Evolutionary conservation across 2,113 vertebrate species (phyloP), one percentile per base, ranked within the genome.

Genomic region (Bufo bufo): DNA sequence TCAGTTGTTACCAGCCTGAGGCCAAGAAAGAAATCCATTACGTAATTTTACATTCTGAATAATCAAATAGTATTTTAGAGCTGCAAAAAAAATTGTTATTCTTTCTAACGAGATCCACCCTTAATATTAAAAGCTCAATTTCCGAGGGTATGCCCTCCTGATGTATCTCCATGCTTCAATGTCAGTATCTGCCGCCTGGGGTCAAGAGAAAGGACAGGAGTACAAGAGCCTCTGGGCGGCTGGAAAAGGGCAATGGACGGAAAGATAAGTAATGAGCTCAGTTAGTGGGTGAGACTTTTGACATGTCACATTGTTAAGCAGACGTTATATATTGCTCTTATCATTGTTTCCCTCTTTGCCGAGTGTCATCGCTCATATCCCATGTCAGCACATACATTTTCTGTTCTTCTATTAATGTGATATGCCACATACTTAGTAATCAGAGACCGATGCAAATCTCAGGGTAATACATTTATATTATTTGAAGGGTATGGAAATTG

Each of bases 201-300:
- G 83, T 85, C 83, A 85, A 13, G 83, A 75, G 54, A 85, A 71
- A 71, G 65, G 82, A 84, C 63, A 66, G 7, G 47, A 69, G 12
- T 84, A 84, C 82, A 20, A 71, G 82, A 71, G 82, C n/a, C 65
- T 71, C 82, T 69, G 69, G 72, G 84, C 45, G 45, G 16, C 45
- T 63, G 20, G 52, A 75, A 33, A 85, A 85, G 72, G 71, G 56
- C 85, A 71, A 65, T 56, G 85, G 47, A 56, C 59, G 33, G 14
- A 79, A 63, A n/a, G 85, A 86, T 79, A 80, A 86, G 45, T 86
- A 65, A 86, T 86, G 75, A 69, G 75, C 16, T 47, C 58, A 79
- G 19, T 86, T 86, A 86, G 45, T 50, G 0, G 9, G 69, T 23
- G 54, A 75, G 33, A 77, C 33, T 23, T 85, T 12, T 45, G 77